Percentiles rank a stretch among this genome's conserved stretches.
Conservation (phyloP, 2,888 invertebrate species). For the Polyploca ridens region DNA sequence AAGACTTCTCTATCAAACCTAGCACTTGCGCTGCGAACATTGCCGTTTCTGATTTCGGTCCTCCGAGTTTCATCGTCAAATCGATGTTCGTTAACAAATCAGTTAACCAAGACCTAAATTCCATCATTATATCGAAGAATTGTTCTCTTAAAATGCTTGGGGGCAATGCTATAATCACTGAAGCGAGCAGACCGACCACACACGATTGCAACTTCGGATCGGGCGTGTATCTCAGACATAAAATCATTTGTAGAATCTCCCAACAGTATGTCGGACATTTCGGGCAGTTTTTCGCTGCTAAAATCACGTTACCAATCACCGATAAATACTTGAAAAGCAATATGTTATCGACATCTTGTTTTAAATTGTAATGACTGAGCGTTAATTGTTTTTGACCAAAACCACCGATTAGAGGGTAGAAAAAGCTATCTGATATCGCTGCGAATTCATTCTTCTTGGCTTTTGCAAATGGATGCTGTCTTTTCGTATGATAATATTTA, state of each 20-base stretch:
- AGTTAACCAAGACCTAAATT: conserved; percentile 87
- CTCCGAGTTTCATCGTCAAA: conserved; percentile 77
- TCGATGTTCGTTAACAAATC: conserved; percentile 82
- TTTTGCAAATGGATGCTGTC: conserved; percentile 67
- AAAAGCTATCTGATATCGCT: conserved; percentile 90
- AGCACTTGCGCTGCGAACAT: conserved; percentile 86
- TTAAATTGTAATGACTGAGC: conserved; percentile 78
- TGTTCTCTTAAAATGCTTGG: conserved; percentile 82
- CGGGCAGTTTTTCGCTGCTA: conserved; percentile 88
- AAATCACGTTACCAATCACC: conserved; percentile 87
- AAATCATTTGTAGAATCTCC: conserved; percentile 88
- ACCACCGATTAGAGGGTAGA: conserved; percentile 91
- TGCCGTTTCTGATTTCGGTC: conserved; percentile 87
- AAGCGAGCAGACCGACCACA: conserved; percentile 87
- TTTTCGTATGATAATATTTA: conserved; percentile 81
- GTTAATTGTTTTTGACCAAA: conserved; percentile 85
- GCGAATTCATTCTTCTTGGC: conserved; percentile 88
- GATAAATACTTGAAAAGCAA: conserved; percentile 88
- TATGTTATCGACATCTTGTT: conserved; percentile 87
- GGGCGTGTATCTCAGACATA: conserved; percentile 87
- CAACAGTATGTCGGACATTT: conserved; percentile 86
- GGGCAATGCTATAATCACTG: conserved; percentile 87
- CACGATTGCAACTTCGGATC: conserved; percentile 88
- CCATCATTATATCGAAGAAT: conserved; percentile 86
- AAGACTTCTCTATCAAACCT: conserved; percentile 78